phyloP scores from a whole-genome alignment of 2,888 invertebrate species.

The Noctuana brunneofusca region DNA sequence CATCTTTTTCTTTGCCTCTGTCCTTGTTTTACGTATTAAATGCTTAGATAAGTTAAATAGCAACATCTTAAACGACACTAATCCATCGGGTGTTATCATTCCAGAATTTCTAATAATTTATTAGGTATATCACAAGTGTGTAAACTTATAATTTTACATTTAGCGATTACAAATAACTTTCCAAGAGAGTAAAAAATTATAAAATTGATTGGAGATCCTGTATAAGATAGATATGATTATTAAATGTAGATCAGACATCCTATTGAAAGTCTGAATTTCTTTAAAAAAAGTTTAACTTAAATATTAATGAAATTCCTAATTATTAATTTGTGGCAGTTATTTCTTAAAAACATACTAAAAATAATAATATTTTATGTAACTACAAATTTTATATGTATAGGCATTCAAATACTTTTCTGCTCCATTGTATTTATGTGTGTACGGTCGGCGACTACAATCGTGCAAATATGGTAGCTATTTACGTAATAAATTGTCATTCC shows the following conservation, averaged over 20 bases:
- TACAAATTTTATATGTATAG: constrained; percentile 16
- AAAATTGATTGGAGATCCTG: neutral
- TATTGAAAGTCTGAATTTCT: constrained; percentile 12
- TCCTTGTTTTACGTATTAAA: neutral
- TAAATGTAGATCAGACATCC: constrained; percentile 4
- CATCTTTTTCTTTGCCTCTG: neutral
- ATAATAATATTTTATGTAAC: constrained; percentile 8
- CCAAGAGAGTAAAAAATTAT: neutral
- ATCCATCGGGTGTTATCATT: constrained; percentile 5
- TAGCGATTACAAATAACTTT: constrained; percentile 18
- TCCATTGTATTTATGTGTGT: constrained; percentile 20
- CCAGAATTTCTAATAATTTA: constrained; percentile 1
- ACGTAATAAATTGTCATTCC: constrained; percentile 68
- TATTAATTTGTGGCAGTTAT: neutral
- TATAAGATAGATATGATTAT: neutral
- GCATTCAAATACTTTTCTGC: constrained; percentile 10
- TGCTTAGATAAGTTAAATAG: neutral
- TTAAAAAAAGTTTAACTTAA: neutral
- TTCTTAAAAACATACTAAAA: constrained; percentile 5
- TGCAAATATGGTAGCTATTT: constrained; percentile 47
- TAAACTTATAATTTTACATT: constrained; percentile 57
- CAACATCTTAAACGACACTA: neutral
- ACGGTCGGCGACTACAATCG: constrained; percentile 27
- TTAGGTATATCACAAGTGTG: constrained; percentile 19
- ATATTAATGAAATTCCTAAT: constrained; percentile 4